phyloP scores from a whole-genome alignment of 2,113 vertebrate genomes.

The Bubo blakistoni region DNA sequence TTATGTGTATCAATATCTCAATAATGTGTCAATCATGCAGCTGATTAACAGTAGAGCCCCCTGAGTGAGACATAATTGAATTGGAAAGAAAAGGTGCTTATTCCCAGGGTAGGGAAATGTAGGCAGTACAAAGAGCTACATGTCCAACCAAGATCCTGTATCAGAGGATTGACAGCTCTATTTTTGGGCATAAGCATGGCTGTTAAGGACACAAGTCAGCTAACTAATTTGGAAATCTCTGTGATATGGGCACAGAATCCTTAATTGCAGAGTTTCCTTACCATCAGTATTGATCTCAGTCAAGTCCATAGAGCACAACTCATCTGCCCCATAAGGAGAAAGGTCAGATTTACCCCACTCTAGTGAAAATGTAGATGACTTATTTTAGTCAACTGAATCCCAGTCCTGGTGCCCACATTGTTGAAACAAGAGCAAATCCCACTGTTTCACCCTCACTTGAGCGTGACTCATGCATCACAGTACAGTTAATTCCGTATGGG shows the following conservation, averaged over 20 bases:
- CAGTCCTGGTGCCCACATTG: neutral
- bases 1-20: neutral
- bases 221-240: neutral
- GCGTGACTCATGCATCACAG: neutral
- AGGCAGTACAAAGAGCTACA: neutral
- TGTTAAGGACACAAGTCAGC: neutral
- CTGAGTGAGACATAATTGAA: neutral
- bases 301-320: neutral
- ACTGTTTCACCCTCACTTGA: neutral
- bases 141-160: neutral
- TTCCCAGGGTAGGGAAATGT: neutral
- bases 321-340: rapidly evolving
- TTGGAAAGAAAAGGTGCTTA: neutral
- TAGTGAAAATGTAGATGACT: neutral
- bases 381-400: neutral
- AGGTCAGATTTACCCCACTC: neutral
- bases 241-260: neutral
- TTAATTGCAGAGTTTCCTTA: neutral
- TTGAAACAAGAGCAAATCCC: neutral
- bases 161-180: neutral
- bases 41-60: neutral
- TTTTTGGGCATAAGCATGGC: neutral
- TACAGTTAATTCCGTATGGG: neutral
- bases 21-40: rapidly evolving
- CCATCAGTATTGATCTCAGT: neutral